phyloP scores from a whole-genome alignment of 1,140 invertebrate genomes.

The Trichoplusia ni region DNA sequence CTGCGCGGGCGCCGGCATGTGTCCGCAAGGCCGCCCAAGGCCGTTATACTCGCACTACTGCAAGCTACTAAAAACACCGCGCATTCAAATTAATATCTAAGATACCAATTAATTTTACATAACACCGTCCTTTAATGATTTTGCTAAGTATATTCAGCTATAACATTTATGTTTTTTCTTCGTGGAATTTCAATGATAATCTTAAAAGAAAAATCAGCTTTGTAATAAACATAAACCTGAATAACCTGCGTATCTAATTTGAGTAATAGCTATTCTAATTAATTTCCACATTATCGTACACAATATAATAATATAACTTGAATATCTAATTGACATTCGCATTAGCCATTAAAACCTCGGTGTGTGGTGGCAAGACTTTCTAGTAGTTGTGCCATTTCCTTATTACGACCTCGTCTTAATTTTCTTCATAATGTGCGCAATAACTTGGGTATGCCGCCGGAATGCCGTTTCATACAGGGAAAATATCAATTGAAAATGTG shows the following conservation, averaged over 20 bases:
- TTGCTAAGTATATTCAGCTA: no score
- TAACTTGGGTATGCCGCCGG: background rate
- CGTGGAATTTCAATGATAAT: no score
- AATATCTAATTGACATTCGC: slow-evolving; percentile 8
- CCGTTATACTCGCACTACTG: slow-evolving; percentile 39
- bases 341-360: slow-evolving; percentile 15
- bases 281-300: background rate
- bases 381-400: slow-evolving; percentile 10
- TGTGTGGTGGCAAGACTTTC: slow-evolving; percentile 1
- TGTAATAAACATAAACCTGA: background rate
- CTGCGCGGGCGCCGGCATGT: slow-evolving; percentile 19
- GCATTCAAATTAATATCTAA: slow-evolving; percentile 21
- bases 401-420: background rate
- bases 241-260: background rate
- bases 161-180: no score
- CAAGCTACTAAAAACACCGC: slow-evolving; percentile 16
- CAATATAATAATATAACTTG: background rate
- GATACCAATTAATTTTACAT: background rate
- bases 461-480: background rate
- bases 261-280: slow-evolving; percentile 3
- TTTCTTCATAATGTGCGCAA: background rate
- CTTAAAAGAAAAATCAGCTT: background rate
- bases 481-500: background rate
- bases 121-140: background rate
- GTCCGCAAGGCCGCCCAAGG: slow-evolving; percentile 53